Evolutionary conservation across 2,888 invertebrate species (phyloP).

Genomic region (Microplitis manilae): DNA sequence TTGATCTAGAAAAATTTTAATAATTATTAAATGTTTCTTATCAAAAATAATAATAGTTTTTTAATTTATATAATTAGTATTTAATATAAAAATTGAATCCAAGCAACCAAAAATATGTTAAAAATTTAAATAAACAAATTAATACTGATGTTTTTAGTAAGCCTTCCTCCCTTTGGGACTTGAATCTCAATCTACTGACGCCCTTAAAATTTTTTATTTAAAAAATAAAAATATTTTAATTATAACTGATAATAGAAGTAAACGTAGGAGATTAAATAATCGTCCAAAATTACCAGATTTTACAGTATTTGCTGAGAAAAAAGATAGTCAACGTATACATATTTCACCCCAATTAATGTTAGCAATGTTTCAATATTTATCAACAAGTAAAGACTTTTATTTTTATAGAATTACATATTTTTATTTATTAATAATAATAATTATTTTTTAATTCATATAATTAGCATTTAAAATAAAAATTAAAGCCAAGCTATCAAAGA

Average conservation of each 20-base stretch:
- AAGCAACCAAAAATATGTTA: too few species aligned
- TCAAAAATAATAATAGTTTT: too few species aligned
- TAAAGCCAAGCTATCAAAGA: too few species aligned
- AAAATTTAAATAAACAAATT: too few species aligned
- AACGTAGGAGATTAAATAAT: slow-evolving; percentile 82
- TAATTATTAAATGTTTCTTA: too few species aligned
- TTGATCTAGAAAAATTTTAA: too few species aligned
- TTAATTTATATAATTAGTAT: too few species aligned
- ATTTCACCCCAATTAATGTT: slow-evolving; percentile 94
- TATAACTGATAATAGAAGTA: slow-evolving; percentile 90
- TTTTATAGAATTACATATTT: slow-evolving; percentile 24
- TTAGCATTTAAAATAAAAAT: too few species aligned
- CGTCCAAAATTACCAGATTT: slow-evolving; percentile 87
- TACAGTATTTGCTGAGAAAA: slow-evolving; percentile 88
- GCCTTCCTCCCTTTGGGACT: slow-evolving; percentile 62
- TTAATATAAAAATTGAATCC: too few species aligned
- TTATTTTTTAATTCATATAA: slow-evolving; percentile 15
- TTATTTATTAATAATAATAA: background rate
- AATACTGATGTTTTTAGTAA: slow-evolving; percentile 91
- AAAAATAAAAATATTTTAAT: slow-evolving; percentile 55
- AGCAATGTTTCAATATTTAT: slow-evolving; percentile 95
- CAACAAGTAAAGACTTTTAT: slow-evolving; percentile 83
- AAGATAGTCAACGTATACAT: slow-evolving; percentile 84
- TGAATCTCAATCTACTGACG: too few species aligned
- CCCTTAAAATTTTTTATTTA: too few species aligned